Base-by-base conservation (phyloP, 2,113 vertebrate genomes). In the Vicugna pacos region DNA sequence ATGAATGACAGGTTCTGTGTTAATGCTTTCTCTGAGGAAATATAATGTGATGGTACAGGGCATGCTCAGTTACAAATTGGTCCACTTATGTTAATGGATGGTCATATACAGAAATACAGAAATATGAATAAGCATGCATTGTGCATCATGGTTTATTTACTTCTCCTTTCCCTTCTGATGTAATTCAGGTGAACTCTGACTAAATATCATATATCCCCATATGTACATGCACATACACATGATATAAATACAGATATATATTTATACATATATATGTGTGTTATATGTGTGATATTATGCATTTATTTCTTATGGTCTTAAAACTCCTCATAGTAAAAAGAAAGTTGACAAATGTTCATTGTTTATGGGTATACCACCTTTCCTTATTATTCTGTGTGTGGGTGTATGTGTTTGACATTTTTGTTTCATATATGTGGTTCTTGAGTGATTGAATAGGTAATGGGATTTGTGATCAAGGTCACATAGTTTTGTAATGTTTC, bases 281-380 rank as follows among this genome's bases (percentile, higher is more conserved):
- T 35, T 48, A 26, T 54, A 76, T 10, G 54, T 82, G 26, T 58
- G 30, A 52, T 82, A 72, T 72, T 64, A 52, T 93, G 1, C 60
- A 56, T 48, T 92, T 89, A 77, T 50, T 76, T 58, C 58, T 90
- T 64, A 70, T 70, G 77, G 24, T 91, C 32, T 52, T 91, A 70
- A 60, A 90, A 83, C 10, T 86, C 17, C n/a, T 92, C 26, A 73
- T 46, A 38, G 6, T 48, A 87, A 24, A 32, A 94, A 91, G 24
- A 52, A 76, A 81, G 30, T 20, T 91, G 3, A 12, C 12, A 80
- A 79, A 42, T 56, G 2, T 73, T 89, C 46, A 52, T 60, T 58
- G 4, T 87, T 30, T 92, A 17, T 60, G 11, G 30, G n/a, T 54
- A 42, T 54, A 89, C 7, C 2, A 72, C 22, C 24, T 86, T 75